Base-by-base conservation (phyloP, 1,140 invertebrate species). In the Chlorops oryzae region DNA sequence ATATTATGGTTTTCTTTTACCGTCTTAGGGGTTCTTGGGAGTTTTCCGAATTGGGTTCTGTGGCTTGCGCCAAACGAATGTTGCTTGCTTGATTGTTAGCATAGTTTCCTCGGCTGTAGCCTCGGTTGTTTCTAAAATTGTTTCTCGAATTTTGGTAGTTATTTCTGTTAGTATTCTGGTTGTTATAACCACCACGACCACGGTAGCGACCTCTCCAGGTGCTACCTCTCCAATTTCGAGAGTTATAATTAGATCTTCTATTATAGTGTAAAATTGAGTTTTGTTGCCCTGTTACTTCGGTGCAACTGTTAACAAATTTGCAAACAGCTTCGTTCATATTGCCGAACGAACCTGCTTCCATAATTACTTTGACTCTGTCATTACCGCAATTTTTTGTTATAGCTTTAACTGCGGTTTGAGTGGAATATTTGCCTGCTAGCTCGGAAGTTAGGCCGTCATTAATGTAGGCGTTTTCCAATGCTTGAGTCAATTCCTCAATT, bases 271-370 rank as follows among this genome's bases (percentile, higher is more conserved):
- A 21, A 5, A 54, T 23, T 21, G 49, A 38, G 10, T 52, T 52
- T 34, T 24, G 23, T 9, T 56, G 46, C 15, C 45, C 50, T 10
- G 50, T 52, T 41, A 42, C 13, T n/a, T 47, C 55, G 3, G 51
- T 50, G 47, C 28, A 56, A 54, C 51, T 56, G 27, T 50, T 54
- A 9, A 56, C 34, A 18, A 54, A 54, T 22, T 51, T 57, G 0
- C 15, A 54, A 10, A 50, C 10, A 9, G 35, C 46, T 5, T 45
- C 39, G 27, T 57, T 54, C 41, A 57, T 48, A 7, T 32, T 46
- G 13, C 15, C 27, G 6, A 54, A 57, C 5, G 27, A 23, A 3
- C 45, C 48, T 17, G 47, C 47, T 13, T 55, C 44, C 52, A 55
- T 51, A 17, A 54, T 48, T 25, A 50, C 17, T 54, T 47, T 47